These are phyloP conservation scores for Hemicentrotus pulcherrimus DNA, from an alignment of 35 echinoderm and acorn worm genomes.

Conservation along the genomic window DNA sequence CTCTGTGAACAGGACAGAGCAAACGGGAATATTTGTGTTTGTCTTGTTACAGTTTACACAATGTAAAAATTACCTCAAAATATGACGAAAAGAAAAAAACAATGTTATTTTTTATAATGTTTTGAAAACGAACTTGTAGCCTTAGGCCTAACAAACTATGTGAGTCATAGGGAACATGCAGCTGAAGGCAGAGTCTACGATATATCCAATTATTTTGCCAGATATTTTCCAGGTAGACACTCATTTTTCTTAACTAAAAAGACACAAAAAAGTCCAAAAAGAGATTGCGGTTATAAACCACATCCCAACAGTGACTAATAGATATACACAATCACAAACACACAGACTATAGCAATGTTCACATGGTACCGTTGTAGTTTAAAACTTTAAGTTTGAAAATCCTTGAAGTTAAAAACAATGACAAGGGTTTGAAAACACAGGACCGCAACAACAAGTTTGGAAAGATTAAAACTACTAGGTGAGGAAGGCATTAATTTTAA, in stretches of 20 bases:
- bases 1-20: too few species aligned
- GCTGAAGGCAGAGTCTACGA: not conserved
- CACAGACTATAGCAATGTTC: not conserved
- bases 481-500: too few species aligned
- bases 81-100: not conserved
- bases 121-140: not conserved
- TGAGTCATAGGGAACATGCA: not conserved
- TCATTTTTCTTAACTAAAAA: not conserved
- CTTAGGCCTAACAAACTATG: not conserved
- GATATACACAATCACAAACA: not conserved
- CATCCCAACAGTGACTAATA: not conserved
- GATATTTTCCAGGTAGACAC: not conserved
- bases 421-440: too few species aligned
- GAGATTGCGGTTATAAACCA: not conserved
- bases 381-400: too few species aligned
- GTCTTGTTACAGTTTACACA: not conserved
- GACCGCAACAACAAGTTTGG: too few species aligned
- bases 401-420: too few species aligned
- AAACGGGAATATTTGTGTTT: too few species aligned
- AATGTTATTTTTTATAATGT: not conserved
- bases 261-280: not conserved
- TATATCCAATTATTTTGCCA: not conserved
- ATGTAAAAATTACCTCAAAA: too few species aligned
- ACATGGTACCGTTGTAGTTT: not conserved
- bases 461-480: too few species aligned